These are phyloP conservation scores for Microtus ochrogaster DNA, from an alignment of 2,113 vertebrate genomes.

Conservation along the genomic window DNA sequence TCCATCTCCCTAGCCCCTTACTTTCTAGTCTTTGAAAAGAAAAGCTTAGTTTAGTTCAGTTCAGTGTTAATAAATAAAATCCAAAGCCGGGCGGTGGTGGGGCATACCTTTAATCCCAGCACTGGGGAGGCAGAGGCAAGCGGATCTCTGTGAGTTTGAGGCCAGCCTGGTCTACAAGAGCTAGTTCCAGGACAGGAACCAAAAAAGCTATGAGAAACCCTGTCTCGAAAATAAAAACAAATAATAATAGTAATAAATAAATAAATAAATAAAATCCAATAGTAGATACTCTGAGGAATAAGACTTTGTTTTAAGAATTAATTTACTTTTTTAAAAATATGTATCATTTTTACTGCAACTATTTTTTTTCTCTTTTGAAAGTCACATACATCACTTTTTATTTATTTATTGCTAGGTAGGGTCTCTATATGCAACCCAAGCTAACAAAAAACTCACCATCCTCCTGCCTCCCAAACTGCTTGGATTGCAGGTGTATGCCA, in stretches of 20 bases:
- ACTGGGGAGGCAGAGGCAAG: no score
- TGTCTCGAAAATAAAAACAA: no score
- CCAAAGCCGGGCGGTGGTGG: not conserved
- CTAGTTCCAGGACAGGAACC: no score
- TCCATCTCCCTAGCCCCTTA: not conserved
- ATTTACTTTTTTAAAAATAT: not conserved
- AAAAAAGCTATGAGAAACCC: no score
- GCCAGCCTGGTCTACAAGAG: no score
- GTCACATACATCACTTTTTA: not conserved
- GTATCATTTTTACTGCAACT: not conserved
- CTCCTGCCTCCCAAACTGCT: not conserved
- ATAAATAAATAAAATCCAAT: not conserved
- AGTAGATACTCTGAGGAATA: constrained; percentile 5
- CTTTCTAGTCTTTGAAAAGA: not conserved
- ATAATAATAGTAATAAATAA: not conserved
- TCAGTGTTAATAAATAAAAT: not conserved
- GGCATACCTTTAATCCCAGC: no score
- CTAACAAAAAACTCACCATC: not conserved
- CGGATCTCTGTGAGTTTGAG: no score
- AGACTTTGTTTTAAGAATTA: not conserved
- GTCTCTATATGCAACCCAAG: not conserved
- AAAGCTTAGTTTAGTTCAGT: constrained; percentile 20
- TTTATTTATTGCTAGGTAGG: not conserved
- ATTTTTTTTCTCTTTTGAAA: not conserved
- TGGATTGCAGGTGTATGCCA: not conserved